Base-by-base conservation (phyloP, 2,888 invertebrate species). In the Drosophila greeni region DNA sequence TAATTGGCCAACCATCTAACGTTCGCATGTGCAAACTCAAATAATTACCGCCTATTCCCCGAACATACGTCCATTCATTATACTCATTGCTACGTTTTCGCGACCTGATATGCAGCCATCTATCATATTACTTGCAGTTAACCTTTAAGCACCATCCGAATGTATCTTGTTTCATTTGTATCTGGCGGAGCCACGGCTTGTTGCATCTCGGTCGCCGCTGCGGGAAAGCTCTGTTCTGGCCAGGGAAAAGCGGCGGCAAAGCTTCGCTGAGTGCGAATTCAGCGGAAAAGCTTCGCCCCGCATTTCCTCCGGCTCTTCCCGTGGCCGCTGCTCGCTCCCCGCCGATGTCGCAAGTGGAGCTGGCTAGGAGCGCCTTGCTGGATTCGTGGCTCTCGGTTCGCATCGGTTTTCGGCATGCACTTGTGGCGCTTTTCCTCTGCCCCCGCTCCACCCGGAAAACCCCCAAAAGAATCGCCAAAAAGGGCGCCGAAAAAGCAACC, bases 391-490 rank as follows among this genome's bases (percentile, higher is more conserved):
- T 14, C 23, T 48, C 29, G 29, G 9, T 14, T 47, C 9, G 24
- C 48, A 48, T 48, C 64, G 58, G 33, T 51, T 52, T 62, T 65
- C 20, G 52, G 51, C 67, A 76, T 79, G 79, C 75, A 75, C 75
- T 75, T 75, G 75, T 75, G 65, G 76, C 79, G 65, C 65, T 66
- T 69, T 40, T 14, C 29, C 23, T 16, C 55, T 18, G 34, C 5
- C 42, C 24, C 45, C n/a, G 6, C n/a, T 2, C 29, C 16, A 24
- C 26, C 23, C 31, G 4, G 20, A 45, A 45, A 20, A 20, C 31
- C 14, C 16, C 20, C 26, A 20, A 9, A 43, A 43, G 26, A 43
- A 11, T 34, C 34, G 11, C 24, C 23, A 48, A 24, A 39, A 29
- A 29, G 42, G 42, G 11, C 31, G 43, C 18, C 29, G 16, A 26